Base-by-base conservation (phyloP, 2,888 invertebrate species). In the Spialia ferax region DNA sequence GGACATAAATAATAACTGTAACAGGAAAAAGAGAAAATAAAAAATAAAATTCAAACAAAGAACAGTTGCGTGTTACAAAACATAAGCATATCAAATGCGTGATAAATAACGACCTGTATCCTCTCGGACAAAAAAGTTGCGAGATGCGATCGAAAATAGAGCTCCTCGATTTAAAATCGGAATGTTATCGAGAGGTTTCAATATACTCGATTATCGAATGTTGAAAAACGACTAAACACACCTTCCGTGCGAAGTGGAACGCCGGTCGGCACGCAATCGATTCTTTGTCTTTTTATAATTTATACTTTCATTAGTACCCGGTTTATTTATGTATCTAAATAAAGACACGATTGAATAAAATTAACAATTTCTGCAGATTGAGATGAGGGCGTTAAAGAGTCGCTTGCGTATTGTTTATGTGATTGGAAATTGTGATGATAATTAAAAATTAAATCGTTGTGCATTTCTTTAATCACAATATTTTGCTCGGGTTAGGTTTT, bases 211-310 rank as follows among this genome's bases (percentile, higher is more conserved):
- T 88, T 85, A 87, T 85, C 79, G 82, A 66, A 66, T 66, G 75
- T 68, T 77, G 76, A 78, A 83, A 84, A 85, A 83, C 81, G 77
- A 78, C 76, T 42, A 59, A 79, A 82, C 80, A 81, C 81, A 77
- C 82, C 81, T 82, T 81, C 84, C 86, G 88, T 87, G 89, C 84
- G 82, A 86, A 89, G 81, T 81, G 82, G 81, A 85, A 82, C 87
- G 84, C 80, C 75, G 75, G 75, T 77, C 82, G 79, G 81, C 91
- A 89, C 90, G 88, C 90, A 86, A 89, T 79, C 77, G 74, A 74
- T 8, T 69, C 70, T 68, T 73, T 68, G 69, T 74, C 70, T 69
- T 72, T 70, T 70, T 74, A 72, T 74, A 74, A 77, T 76, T 75
- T 75, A 77, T 77, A 74, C 70, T 77, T 77, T 77, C 75, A 75